Percentiles rank a stretch among this genome's conserved stretches.
Evolutionary conservation across 2,797 vertebrate genomes (phyloP).

Genomic region (Lithobates sylvaticus): DNA sequence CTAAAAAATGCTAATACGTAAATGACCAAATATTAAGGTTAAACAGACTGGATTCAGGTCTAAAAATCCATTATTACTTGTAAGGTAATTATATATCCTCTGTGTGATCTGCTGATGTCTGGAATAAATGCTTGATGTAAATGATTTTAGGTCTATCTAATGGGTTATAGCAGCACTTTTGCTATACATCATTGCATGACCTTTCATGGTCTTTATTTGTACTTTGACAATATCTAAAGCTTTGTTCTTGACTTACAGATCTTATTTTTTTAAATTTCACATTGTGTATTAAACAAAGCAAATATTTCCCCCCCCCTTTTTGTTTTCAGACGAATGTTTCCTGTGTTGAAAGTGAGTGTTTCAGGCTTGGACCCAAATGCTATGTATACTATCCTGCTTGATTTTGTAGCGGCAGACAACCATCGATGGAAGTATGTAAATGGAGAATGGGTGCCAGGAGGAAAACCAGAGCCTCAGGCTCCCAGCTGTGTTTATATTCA

Average conservation of each 20-base stretch:
- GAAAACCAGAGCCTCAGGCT: constrained; percentile 83
- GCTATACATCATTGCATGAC: too few relatives aligned
- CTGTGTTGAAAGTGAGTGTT: constrained; percentile 82
- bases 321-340: constrained; percentile 81
- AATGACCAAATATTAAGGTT: too few relatives aligned
- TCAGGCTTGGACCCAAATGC: constrained; percentile 83
- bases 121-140: too few relatives aligned
- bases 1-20: too few relatives aligned
- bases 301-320: background rate
- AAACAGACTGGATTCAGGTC: too few relatives aligned
- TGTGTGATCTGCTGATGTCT: too few relatives aligned
- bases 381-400: constrained; percentile 84
- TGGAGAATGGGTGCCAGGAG: constrained; percentile 85
- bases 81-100: too few relatives aligned
- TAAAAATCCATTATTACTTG: too few relatives aligned
- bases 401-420: constrained; percentile 81
- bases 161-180: too few relatives aligned
- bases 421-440: constrained; percentile 86
- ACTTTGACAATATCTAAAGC: background rate
- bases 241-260: background rate
- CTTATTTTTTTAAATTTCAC: background rate
- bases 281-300: background rate
- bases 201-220: too few relatives aligned
- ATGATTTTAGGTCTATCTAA: too few relatives aligned
- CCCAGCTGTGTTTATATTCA: constrained; percentile 86